phyloP scores from a whole-genome alignment of 2,797 vertebrate genomes.

The Remorina albescens region DNA sequence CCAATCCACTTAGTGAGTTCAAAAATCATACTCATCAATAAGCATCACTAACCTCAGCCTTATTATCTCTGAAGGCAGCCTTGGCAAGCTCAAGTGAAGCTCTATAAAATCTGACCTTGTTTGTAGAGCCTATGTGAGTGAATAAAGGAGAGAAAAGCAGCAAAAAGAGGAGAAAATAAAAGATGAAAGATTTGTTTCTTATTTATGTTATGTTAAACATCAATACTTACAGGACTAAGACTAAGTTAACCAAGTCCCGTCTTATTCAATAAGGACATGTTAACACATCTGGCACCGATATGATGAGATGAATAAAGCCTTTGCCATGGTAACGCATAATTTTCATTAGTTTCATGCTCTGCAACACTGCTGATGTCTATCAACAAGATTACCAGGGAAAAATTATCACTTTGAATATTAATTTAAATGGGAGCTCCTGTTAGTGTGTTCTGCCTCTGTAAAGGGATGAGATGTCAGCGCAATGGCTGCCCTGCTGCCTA shows the following conservation, averaged over 20 bases:
- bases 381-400: conserved; percentile 5
- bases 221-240: too few relatives aligned
- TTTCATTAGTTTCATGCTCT: neutral
- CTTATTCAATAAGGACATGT: too few relatives aligned
- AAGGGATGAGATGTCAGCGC: conserved; percentile 41
- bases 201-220: too few relatives aligned
- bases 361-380: neutral
- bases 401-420: conserved; percentile 21
- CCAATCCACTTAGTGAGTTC: conserved; percentile 71
- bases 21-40: conserved; percentile 71
- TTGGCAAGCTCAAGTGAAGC: conserved; percentile 12
- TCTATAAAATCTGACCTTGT: conserved; percentile 35
- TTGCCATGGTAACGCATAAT: neutral
- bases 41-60: conserved; percentile 45
- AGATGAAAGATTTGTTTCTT: neutral
- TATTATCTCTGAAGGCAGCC: conserved; percentile 33
- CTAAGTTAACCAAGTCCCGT: too few relatives aligned
- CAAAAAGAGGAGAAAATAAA: neutral
- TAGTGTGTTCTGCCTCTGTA: conserved; percentile 17
- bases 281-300: conserved; percentile 10
- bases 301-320: neutral
- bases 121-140: conserved; percentile 6
- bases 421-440: conserved; percentile 22
- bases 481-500: conserved; percentile 39
- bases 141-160: neutral